Conservation (phyloP, 2,888 invertebrate species). For the Polyommatus iphigenia region DNA sequence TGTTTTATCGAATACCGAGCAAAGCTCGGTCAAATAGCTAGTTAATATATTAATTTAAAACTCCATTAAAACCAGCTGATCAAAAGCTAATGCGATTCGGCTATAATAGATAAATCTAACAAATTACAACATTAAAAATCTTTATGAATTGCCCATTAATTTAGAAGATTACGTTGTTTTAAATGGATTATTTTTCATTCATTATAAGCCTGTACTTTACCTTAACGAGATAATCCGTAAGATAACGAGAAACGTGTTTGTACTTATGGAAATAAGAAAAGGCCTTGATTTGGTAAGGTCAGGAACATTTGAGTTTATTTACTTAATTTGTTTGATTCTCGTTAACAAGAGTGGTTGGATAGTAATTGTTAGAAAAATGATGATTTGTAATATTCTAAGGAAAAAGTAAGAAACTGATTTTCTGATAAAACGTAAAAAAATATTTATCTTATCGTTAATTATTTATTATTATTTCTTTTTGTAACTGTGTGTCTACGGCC, state of each 20-base stretch:
- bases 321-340: slow-evolving; percentile 5
- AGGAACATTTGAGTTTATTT: not conserved
- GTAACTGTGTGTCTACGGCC: not conserved
- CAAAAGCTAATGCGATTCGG: not conserved
- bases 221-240: not conserved
- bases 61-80: not conserved
- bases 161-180: not conserved
- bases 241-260: slow-evolving; percentile 21
- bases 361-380: not conserved
- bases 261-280: slow-evolving; percentile 12
- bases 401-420: too few species aligned
- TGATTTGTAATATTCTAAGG: too few species aligned
- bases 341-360: slow-evolving; percentile 3
- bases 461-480: too few species aligned
- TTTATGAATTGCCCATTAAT: not conserved
- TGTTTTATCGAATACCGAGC: too few species aligned
- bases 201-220: not conserved
- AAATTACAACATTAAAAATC: not conserved
- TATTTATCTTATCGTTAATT: too few species aligned
- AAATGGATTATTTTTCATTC: slow-evolving; percentile 9
- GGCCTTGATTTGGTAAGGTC: slow-evolving; percentile 7
- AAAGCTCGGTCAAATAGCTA: too few species aligned
- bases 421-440: too few species aligned
- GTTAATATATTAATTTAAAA: not conserved
- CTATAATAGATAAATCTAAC: not conserved